Conservation (phyloP, 2,888 invertebrate genomes). For the Luperina nickerlii region DNA sequence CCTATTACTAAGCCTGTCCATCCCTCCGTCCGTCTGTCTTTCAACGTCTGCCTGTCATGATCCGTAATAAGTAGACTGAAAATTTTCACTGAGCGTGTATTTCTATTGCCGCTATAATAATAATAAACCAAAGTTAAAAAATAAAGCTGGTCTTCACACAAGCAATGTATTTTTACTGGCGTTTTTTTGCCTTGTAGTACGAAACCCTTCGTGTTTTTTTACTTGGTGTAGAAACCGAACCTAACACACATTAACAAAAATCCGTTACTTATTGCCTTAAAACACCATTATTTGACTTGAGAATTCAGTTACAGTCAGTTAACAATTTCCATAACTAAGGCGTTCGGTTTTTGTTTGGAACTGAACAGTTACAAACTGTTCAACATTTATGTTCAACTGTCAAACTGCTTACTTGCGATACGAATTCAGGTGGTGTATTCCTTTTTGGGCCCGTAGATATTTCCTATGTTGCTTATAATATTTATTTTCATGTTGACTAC, state of each 20-base stretch:
- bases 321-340: slow-evolving; percentile 26
- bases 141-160: too few relatives aligned
- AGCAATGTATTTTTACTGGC: too few relatives aligned
- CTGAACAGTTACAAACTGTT: slow-evolving; percentile 55
- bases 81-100: too few relatives aligned
- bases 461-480: background rate
- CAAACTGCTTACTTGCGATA: slow-evolving; percentile 65
- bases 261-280: background rate
- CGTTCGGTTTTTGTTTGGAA: slow-evolving; percentile 49
- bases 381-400: slow-evolving; percentile 63
- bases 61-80: too few relatives aligned
- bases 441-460: slow-evolving; percentile 7
- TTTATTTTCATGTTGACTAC: background rate
- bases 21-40: too few relatives aligned
- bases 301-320: slow-evolving; percentile 23
- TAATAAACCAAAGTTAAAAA: too few relatives aligned
- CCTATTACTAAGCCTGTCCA: too few relatives aligned
- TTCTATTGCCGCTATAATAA: too few relatives aligned
- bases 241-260: background rate
- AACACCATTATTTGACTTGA: background rate
- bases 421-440: slow-evolving; percentile 58
- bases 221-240: background rate
- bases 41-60: too few relatives aligned
- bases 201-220: background rate
- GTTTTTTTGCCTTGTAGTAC: too few relatives aligned